phyloP scores from a whole-genome alignment of 92 coral and sea anemone genomes.

The Parazoanthus swiftii region DNA sequence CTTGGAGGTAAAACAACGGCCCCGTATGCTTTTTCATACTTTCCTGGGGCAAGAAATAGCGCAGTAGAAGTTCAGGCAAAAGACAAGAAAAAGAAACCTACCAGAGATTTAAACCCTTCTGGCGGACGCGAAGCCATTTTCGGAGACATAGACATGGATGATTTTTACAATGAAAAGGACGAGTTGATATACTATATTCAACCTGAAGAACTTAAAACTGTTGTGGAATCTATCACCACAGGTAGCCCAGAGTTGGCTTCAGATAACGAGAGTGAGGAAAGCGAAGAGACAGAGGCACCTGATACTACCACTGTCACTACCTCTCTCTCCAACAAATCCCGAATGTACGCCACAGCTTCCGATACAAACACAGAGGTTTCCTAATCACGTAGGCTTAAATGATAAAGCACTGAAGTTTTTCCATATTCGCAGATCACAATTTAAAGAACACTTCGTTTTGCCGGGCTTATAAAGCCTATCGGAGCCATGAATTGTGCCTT shows the following conservation, averaged over 20 bases:
- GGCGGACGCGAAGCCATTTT: slow-evolving; percentile 65
- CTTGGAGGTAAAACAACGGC: slow-evolving; percentile 53
- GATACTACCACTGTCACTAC: slow-evolving; percentile 18
- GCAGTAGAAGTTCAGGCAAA: slow-evolving; percentile 38
- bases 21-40: slow-evolving; percentile 65
- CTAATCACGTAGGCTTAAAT: neutral
- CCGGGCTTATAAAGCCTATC: too few relatives aligned
- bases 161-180: slow-evolving; percentile 74
- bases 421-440: neutral
- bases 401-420: neutral
- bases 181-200: slow-evolving; percentile 74
- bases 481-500: too few relatives aligned
- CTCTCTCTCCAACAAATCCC: slow-evolving; percentile 6
- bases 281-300: slow-evolving; percentile 2
- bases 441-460: too few relatives aligned
- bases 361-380: slow-evolving; percentile 7
- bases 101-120: neutral
- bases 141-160: slow-evolving; percentile 79
- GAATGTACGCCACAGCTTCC: neutral
- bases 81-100: slow-evolving; percentile 30
- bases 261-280: slow-evolving; percentile 15
- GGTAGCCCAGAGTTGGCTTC: slow-evolving; percentile 1
- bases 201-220: slow-evolving; percentile 61
- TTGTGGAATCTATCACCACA: slow-evolving; percentile 48
- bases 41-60: slow-evolving; percentile 60